A percentile compares a stretch with the other conserved stretches of the same genome.
Evolutionary conservation across 2,888 invertebrate species (phyloP).

Genomic region (Leptinotarsa rubiginosa): DNA sequence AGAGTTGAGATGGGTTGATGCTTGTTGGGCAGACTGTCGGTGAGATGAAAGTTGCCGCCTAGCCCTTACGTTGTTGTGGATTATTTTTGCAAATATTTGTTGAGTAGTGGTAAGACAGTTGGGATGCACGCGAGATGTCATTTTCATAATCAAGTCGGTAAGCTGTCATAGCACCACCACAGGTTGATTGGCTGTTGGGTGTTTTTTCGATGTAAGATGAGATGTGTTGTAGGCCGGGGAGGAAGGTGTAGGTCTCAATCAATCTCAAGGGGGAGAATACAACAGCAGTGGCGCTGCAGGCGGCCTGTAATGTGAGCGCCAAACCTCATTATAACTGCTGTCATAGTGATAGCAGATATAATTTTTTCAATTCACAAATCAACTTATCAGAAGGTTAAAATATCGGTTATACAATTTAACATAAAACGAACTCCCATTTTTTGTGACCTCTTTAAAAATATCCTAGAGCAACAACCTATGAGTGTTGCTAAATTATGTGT

Average conservation of each 20-base stretch:
- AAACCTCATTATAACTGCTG: slow-evolving; percentile 53
- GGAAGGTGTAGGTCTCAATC: slow-evolving; percentile 60
- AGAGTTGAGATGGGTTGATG: slow-evolving; percentile 24
- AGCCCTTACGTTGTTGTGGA: slow-evolving; percentile 27
- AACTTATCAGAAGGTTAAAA: background rate
- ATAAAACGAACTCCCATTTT: background rate
- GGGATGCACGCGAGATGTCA: slow-evolving; percentile 25
- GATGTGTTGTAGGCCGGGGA: slow-evolving; percentile 60
- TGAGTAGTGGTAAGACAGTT: slow-evolving; percentile 25
- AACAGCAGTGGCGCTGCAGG: slow-evolving; percentile 60
- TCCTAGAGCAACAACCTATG: too few species aligned
- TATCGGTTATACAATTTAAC: too few species aligned
- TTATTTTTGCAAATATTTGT: slow-evolving; percentile 31
- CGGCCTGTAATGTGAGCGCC: slow-evolving; percentile 65
- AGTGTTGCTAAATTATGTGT: too few species aligned
- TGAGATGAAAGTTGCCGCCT: slow-evolving; percentile 32
- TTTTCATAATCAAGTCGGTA: slow-evolving; percentile 34
- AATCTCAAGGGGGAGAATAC: slow-evolving; percentile 62
- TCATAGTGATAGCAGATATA: slow-evolving; percentile 19
- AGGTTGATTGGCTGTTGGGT: slow-evolving; percentile 59
- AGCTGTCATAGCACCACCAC: slow-evolving; percentile 51
- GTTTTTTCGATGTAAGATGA: slow-evolving; percentile 60
- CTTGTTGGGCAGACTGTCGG: slow-evolving; percentile 29
- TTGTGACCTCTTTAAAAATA: background rate
- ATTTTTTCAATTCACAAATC: slow-evolving; percentile 30